Evolutionary conservation across 2,888 invertebrate species (phyloP).

Genomic region (Heteropelma amictum): DNA sequence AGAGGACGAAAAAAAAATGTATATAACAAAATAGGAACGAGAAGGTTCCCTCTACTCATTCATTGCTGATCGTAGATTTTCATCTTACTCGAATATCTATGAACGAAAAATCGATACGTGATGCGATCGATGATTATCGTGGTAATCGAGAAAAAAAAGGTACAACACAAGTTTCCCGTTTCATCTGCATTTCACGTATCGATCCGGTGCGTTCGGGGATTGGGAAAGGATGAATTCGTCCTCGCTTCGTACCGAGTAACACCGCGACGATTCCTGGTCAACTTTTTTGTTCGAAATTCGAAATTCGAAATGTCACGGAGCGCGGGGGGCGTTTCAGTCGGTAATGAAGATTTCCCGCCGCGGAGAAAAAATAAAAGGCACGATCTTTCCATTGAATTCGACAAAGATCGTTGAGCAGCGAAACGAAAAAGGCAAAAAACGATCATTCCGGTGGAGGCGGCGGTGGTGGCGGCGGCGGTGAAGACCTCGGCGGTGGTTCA

Average conservation of each 20-base stretch:
- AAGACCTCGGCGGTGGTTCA: constrained; percentile 82
- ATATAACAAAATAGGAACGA: constrained; percentile 21
- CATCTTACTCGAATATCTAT: not conserved
- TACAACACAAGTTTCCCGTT: too few relatives aligned
- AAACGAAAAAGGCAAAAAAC: not conserved
- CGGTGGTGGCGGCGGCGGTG: constrained; percentile 83
- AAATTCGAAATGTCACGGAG: not conserved
- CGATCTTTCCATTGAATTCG: not conserved
- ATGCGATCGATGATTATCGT: too few relatives aligned
- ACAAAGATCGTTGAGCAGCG: not conserved
- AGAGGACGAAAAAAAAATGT: not conserved
- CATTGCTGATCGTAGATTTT: constrained; percentile 18
- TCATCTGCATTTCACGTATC: too few relatives aligned
- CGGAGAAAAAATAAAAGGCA: not conserved
- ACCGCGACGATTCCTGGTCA: too few relatives aligned
- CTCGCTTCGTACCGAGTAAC: too few relatives aligned
- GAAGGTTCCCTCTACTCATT: constrained; percentile 35
- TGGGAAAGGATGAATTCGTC: too few relatives aligned
- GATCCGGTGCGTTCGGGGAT: too few relatives aligned
- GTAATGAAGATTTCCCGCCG: not conserved
- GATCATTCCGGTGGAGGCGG: constrained; percentile 70
- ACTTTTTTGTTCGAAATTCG: too few relatives aligned
- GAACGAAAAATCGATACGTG: constrained; percentile 11
- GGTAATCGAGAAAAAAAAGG: too few relatives aligned
- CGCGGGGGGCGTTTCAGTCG: not conserved